These are phyloP conservation scores for Tiaroga cobitis DNA, from an alignment of 2,797 vertebrate genomes.

Conservation along the genomic window DNA sequence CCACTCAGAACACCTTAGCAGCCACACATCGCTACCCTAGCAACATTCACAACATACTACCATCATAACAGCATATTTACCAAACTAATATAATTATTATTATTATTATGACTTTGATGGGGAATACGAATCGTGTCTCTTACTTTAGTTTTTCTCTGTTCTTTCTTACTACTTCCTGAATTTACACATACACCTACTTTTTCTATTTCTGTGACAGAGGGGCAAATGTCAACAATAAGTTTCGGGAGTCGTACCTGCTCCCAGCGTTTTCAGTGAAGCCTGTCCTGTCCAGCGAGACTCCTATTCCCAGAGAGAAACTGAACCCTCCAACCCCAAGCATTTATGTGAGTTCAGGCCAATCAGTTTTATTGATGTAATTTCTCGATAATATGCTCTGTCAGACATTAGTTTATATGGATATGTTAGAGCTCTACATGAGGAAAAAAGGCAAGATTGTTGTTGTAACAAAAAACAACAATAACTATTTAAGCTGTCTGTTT, in stretches of 20 bases:
- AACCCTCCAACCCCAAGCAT: conserved; percentile 94
- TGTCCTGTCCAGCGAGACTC: conserved; percentile 70
- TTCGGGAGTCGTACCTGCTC: conserved; percentile 86
- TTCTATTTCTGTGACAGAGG: conserved; percentile 68
- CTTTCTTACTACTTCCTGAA: not conserved
- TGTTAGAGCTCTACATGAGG: not conserved
- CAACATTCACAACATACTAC: not conserved
- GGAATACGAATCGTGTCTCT: not conserved
- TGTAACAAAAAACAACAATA: not conserved
- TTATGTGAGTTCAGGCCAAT: conserved; percentile 78
- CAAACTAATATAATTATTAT: not conserved
- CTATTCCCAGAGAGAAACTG: conserved; percentile 86
- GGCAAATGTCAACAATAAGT: conserved; percentile 81
- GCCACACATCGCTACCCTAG: not conserved
- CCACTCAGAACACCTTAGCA: not conserved
- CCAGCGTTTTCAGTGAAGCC: conserved; percentile 87
- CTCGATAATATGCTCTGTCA: not conserved
- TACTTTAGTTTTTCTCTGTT: not conserved
- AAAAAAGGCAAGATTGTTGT: not conserved
- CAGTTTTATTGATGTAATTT: conserved; percentile 3
- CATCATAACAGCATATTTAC: not conserved
- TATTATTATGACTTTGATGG: not conserved
- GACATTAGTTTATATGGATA: not conserved
- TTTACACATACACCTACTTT: not conserved
- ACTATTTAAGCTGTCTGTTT: not conserved